A percentile compares a stretch with the other conserved stretches of the same genome.
Evolutionary conservation across 2,113 vertebrate species (phyloP).

Genomic region (Cricetomys ansorgei): DNA sequence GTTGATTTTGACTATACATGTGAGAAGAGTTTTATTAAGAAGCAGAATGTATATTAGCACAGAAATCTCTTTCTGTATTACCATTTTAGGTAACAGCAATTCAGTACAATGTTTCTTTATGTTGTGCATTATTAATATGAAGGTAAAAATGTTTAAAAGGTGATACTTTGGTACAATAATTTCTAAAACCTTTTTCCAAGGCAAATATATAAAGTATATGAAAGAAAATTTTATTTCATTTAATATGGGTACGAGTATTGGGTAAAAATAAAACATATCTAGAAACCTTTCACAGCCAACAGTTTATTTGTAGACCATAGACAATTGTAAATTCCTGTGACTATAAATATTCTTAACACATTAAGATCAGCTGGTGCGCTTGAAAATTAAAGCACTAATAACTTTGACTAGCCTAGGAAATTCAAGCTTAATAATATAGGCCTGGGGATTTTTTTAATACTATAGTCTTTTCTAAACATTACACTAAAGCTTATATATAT

Average conservation of each 20-base stretch:
- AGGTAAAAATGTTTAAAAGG: neutral
- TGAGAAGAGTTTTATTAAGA: neutral
- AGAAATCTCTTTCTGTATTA: neutral
- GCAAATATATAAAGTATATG: neutral
- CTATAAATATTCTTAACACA: neutral
- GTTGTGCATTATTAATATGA: neutral
- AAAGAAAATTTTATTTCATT: neutral
- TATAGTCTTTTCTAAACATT: neutral
- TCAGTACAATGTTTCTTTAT: neutral
- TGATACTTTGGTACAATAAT: neutral
- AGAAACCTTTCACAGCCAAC: neutral
- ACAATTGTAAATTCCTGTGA: neutral
- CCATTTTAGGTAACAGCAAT: neutral
- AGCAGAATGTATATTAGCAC: neutral
- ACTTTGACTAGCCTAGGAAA: neutral
- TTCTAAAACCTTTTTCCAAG: neutral
- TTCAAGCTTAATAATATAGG: neutral
- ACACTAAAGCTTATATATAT: neutral
- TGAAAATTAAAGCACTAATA: neutral
- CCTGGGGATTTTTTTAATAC: neutral
- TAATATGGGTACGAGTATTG: neutral
- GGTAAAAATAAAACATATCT: neutral
- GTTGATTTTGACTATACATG: neutral
- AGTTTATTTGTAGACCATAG: neutral
- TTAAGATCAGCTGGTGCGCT: neutral